Base-by-base conservation (phyloP, 2,888 invertebrate species). In the Pasiphila rectangulata region DNA sequence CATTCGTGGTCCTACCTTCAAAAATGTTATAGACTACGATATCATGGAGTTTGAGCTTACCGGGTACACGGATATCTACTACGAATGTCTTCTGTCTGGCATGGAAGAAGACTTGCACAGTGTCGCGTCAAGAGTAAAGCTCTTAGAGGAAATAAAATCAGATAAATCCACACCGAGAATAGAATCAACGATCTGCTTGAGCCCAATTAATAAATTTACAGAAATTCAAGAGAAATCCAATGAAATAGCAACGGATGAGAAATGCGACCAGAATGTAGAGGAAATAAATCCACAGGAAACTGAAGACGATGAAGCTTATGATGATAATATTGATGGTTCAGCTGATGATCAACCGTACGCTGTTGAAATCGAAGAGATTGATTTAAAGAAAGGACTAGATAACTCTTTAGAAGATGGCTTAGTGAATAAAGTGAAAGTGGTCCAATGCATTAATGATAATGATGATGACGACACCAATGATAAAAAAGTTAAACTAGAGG, bases 41-140 rank as follows among this genome's bases (percentile, higher is more conserved):
- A 79, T 79, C 48, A 86, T 85, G 70, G 83, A 85, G 7, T 86
- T 87, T 51, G 85, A 86, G 47, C 24, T 86, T n/a, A 77, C 72
- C 4, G 85, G 82, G 0, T 83, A 75, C 29, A 78, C 75, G 0
- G 85, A 86, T 52, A 82, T 86, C 25, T 87, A 87, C 56, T 82
- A 79, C 30, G 83, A 85, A 54, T 77, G 75, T 34, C 63, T 83
- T 2, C 44, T 82, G 1, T 73, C 76, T 10, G 75, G 75, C 15
- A 62, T 77, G 54, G 74, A 76, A 0, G 82, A 83, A 35, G 82
- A 84, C 52, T 40, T 86, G 9, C 68, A 71, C 4, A 84, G 84
- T 42, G 70, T 85, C 0, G 69, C 78, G 1, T 86, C 86, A 0
- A 77, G 85, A 52, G 82, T 79, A 0, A 83, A 83, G 46, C 56